phyloP scores from a whole-genome alignment of 2,113 vertebrate genomes.

The Antennarius striatus region DNA sequence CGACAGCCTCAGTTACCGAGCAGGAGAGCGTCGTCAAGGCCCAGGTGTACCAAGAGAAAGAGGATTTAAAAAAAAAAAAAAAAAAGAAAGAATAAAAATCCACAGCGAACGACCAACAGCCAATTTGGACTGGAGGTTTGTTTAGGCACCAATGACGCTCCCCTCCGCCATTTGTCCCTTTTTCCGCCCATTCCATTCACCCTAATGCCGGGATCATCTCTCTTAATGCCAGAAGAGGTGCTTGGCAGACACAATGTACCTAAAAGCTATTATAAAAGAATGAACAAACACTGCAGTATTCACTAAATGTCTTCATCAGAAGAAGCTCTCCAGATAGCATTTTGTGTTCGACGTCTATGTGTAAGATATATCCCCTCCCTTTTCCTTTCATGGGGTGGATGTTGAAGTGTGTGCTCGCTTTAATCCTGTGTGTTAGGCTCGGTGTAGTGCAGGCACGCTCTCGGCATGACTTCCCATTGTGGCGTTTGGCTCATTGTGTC shows the following conservation, averaged over 20 bases:
- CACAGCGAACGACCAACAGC: background rate
- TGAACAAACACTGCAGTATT: slow-evolving; percentile 47
- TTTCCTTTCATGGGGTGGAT: slow-evolving; percentile 66
- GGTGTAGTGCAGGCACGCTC: slow-evolving; percentile 72
- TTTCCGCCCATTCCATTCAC: slow-evolving; percentile 2
- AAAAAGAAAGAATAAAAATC: slow-evolving; percentile 5
- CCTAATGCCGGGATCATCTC: slow-evolving; percentile 45
- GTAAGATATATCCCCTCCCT: slow-evolving; percentile 55
- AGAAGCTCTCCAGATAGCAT: slow-evolving; percentile 18
- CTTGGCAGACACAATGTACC: slow-evolving; percentile 37
- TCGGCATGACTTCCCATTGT: slow-evolving; percentile 79
- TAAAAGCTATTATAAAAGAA: slow-evolving; percentile 51
- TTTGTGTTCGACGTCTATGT: slow-evolving; percentile 45
- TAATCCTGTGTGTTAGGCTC: slow-evolving; percentile 68
- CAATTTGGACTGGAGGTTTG: slow-evolving; percentile 33
- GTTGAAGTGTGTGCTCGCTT: slow-evolving; percentile 71
- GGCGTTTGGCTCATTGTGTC: slow-evolving; percentile 75
- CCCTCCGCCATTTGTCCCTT: background rate
- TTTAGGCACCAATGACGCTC: slow-evolving; percentile 2
- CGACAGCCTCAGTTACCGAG: slow-evolving; percentile 46
- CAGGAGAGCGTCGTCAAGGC: slow-evolving; percentile 32
- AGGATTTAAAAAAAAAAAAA: background rate
- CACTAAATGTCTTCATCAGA: slow-evolving; percentile 50
- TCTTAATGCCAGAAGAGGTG: slow-evolving; percentile 31
- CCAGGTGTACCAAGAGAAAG: slow-evolving; percentile 42